Evolutionary conservation across 2,888 invertebrate species (phyloP), one percentile per base, ranked within the genome.

Genomic region (Sinhomidia bicolor): DNA sequence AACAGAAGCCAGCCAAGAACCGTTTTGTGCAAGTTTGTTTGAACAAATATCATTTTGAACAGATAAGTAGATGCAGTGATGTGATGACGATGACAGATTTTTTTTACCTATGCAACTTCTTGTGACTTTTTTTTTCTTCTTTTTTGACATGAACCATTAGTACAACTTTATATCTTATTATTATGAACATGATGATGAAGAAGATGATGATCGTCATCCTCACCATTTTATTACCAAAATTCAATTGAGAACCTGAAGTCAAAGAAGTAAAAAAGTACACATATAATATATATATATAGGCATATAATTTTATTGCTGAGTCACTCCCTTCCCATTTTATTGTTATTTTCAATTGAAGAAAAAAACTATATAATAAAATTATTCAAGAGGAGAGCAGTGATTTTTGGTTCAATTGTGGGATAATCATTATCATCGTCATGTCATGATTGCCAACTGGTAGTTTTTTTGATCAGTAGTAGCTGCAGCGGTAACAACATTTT

Each of bases 301-400:
- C n/a, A 36, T 57, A 78, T 17, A 32, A 32, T 57, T 78, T 74
- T 78, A 78, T 78, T 78, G 78, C 78, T 78, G 78, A 78, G 78
- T 78, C 78, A 78, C 78, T 78, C 78, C 78, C 78, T 36, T 78
- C 78, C 78, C 78, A 78, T 78, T 83, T 84, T 36, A 51, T 71
- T 79, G 76, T 82, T 71, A 57, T 78, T 62, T 80, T 80, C 80
- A 41, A 80, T 80, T 62, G 23, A n/a, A n/a, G n/a, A n/a, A 47
- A 44, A 41, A 74, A 84, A 74, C 14, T 29, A 47, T 32, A 76
- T 76, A 54, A 74, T 74, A 78, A 54, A 54, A 78, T 78, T 78
- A 54, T 78, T 78, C 78, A 78, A 78, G 57, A 57, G 78, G 57
- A 78, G 54, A 57, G 54, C 57, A 57, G 32, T 78, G 78, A 57